Percentiles rank a stretch among this genome's conserved stretches.
phyloP scores from a whole-genome alignment of 2,113 vertebrate species.

The Cephalophus harveyi region DNA sequence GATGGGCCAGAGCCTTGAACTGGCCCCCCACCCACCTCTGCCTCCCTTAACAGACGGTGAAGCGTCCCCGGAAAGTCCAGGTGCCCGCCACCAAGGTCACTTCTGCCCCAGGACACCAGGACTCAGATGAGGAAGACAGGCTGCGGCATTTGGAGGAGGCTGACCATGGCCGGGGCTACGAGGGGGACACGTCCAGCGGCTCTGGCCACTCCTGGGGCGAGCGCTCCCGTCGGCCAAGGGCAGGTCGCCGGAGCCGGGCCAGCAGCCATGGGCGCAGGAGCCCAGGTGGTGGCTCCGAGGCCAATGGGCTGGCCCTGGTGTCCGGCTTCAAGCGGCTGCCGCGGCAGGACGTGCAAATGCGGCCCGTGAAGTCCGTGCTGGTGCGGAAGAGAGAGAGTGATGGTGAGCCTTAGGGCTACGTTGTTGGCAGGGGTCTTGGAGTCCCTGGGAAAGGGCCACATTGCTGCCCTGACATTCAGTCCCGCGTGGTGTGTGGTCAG shows the following conservation, averaged over 20 bases:
- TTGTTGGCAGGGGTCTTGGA: accelerated
- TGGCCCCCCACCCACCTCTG: neutral
- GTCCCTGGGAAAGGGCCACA: accelerated
- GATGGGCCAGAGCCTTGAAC: neutral
- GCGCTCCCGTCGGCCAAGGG: slow-evolving; percentile 5
- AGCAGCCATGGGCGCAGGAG: slow-evolving; percentile 51
- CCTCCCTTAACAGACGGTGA: slow-evolving; percentile 85
- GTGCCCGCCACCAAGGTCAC: slow-evolving; percentile 78
- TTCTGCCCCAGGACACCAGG: slow-evolving; percentile 33
- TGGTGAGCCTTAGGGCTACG: slow-evolving; percentile 73
- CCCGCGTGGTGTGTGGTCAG: accelerated
- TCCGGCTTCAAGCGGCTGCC: slow-evolving; percentile 92
- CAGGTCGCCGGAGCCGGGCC: slow-evolving; percentile 69
- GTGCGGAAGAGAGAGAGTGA: slow-evolving; percentile 86
- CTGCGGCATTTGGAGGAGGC: slow-evolving; percentile 44
- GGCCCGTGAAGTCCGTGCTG: slow-evolving; percentile 87
- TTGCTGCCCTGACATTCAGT: neutral
- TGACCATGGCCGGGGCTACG: slow-evolving; percentile 81
- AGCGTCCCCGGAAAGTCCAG: slow-evolving; percentile 88
- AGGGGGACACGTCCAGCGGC: slow-evolving; percentile 84
- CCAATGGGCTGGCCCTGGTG: slow-evolving; percentile 81
- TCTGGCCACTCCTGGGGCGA: slow-evolving; percentile 64
- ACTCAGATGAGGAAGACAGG: neutral
- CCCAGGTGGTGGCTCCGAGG: neutral
- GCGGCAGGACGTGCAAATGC: slow-evolving; percentile 67